Evolutionary conservation across 37 sponge, comb jelly and placozoan genomes (phyloP).

Genomic region (Beroe ovata): DNA sequence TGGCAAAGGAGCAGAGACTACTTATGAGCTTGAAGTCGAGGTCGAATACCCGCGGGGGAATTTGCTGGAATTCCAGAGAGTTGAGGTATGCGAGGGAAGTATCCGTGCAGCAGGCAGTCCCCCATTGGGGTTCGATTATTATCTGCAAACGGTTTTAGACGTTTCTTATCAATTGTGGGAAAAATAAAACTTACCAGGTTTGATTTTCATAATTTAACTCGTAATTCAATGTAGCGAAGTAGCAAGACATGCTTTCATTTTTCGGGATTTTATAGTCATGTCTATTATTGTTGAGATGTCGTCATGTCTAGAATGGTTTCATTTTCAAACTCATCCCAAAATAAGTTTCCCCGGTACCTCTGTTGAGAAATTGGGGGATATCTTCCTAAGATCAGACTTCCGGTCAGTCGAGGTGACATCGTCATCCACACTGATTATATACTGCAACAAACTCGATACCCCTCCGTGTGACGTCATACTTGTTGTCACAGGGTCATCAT

Average conservation of each 20-base stretch:
- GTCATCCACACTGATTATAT: constrained; percentile 52
- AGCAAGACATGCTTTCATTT: too few species aligned
- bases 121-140: constrained; percentile 47
- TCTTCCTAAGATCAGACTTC: constrained; percentile 4
- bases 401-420: neutral
- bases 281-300: too few species aligned
- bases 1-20: constrained; percentile 35
- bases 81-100: neutral
- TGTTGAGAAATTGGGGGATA: constrained; percentile 20
- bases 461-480: neutral
- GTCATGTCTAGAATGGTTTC: too few species aligned
- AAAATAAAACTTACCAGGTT: too few species aligned
- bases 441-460: constrained; percentile 11
- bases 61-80: constrained; percentile 15
- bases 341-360: too few species aligned
- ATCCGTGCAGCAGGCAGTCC: neutral
- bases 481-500: neutral
- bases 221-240: too few species aligned
- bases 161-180: too few species aligned
- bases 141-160: too few species aligned
- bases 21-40: constrained; percentile 42
- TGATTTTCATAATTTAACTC: too few species aligned
- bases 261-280: too few species aligned
- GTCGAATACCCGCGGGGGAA: constrained; percentile 23
- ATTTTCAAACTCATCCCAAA: too few species aligned